Base-by-base conservation (phyloP, 1,140 invertebrate genomes). In the Penaeus japonicus region DNA sequence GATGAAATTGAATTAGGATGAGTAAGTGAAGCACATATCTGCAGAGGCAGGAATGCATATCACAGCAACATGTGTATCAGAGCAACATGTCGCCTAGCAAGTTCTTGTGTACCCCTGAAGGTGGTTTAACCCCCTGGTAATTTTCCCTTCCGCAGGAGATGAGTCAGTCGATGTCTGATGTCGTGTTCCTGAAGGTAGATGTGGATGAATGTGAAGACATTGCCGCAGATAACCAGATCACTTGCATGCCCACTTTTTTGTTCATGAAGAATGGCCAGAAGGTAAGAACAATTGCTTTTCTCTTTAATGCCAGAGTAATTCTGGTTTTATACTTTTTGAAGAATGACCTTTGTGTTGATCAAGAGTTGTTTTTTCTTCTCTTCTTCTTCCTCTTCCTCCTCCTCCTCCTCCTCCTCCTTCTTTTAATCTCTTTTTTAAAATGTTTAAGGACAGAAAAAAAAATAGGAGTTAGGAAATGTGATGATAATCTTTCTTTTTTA, bases 211-310 rank as follows among this genome's bases (percentile, higher is more conserved):
- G 95, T 91, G 97, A 97, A 92, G 96, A 97, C 27, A 93, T 98
- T 81, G 96, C 96, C 17, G 93, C 94, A 80, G 94, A 96, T 84
- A 98, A 97, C 93, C 94, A 96, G 90, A 95, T 99, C 90, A 94
- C 94, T 89, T 96, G 96, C 79, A 98, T 98, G 97, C 98, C 98
- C 70, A 98, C 97, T 0, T 99, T 99, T 92, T 92, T 98, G 32
- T 98, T 98, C 92, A 93, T 98, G 89, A 98, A 97, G 93, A 95
- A 95, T 91, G 93, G 94, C 55, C 91, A 94, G 92, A 94, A 95
- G 92, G 94, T 96, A 93, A 92, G 92, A 91, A n/a, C n/a, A n/a
- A 90, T 10, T 77, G 15, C 47, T 75, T 22, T 1, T 77, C 18
- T 65, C 39, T 24, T 32, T 81, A n/a, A 15, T 12, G 22, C 3